Evolutionary conservation across 1,140 invertebrate genomes (phyloP).

Genomic region (Paracyclopina nana): DNA sequence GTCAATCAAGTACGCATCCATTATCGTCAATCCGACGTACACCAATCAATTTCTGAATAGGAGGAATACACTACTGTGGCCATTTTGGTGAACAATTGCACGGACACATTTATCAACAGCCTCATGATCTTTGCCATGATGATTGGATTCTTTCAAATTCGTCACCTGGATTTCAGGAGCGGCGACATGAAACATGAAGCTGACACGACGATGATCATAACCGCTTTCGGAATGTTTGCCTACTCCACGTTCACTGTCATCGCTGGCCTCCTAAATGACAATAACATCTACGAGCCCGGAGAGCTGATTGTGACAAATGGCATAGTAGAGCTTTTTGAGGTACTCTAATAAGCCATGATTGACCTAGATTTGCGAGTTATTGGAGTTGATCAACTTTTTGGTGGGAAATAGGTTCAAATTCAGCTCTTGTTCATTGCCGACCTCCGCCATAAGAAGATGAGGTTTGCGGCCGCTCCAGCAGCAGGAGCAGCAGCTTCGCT

Average conservation of each 20-base stretch:
- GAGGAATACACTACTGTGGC: conserved; percentile 2
- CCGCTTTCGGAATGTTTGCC: conserved; percentile 4
- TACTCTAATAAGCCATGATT: not conserved
- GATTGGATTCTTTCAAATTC: conserved; percentile 10
- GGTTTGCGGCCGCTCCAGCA: no score
- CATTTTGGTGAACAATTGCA: not conserved
- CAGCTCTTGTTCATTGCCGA: not conserved
- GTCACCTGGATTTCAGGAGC: not conserved
- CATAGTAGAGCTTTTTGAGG: not conserved
- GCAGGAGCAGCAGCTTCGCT: no score
- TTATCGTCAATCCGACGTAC: not conserved
- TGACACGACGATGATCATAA: conserved; percentile 6
- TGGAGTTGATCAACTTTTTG: not conserved
- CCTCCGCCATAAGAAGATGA: not conserved
- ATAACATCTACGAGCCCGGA: not conserved
- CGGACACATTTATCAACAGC: conserved; percentile 6
- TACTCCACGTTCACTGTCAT: conserved; percentile 3
- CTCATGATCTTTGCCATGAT: conserved; percentile 9
- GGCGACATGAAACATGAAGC: not conserved
- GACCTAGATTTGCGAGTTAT: not conserved
- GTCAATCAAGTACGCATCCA: not conserved
- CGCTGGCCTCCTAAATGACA: conserved; percentile 1
- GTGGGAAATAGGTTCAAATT: not conserved
- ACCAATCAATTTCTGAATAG: not conserved
- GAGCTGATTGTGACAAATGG: not conserved